Conservation (phyloP, 1,140 invertebrate species). For the Diorhabda elongata region DNA sequence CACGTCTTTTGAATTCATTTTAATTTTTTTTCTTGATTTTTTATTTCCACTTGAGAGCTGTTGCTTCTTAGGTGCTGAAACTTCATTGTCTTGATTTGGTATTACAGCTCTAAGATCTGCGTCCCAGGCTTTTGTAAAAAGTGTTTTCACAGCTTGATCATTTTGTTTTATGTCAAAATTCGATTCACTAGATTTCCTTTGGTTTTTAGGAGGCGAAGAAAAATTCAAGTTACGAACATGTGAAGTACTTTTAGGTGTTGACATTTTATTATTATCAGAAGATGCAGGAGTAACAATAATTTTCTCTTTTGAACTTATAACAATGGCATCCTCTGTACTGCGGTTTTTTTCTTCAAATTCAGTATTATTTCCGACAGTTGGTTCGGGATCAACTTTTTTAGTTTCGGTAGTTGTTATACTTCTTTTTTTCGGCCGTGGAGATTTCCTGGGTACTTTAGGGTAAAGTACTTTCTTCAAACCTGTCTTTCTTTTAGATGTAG, state of each 20-base stretch:
- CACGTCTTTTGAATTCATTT: background rate
- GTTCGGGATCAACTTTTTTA: no score
- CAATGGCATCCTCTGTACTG: background rate
- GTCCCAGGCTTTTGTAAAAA: conserved; percentile 26
- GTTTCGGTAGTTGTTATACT: background rate
- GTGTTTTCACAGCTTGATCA: conserved; percentile 23
- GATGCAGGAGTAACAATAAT: background rate
- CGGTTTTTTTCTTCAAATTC: no score
- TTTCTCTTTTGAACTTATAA: background rate
- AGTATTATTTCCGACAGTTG: no score
- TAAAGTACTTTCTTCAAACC: conserved; percentile 14
- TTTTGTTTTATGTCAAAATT: conserved; percentile 7
- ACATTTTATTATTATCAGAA: conserved; percentile 4
- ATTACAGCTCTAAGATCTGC: conserved; percentile 20
- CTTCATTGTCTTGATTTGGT: background rate
- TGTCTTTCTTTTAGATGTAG: no score
- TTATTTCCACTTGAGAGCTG: background rate
- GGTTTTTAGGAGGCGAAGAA: conserved; percentile 30
- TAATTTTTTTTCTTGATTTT: conserved; percentile 3
- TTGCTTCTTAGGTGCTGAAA: background rate
- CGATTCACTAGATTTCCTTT: background rate
- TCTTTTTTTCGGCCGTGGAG: background rate
- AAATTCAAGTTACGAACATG: conserved; percentile 37
- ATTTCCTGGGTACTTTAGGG: background rate
- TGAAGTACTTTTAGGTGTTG: conserved; percentile 29